These are phyloP conservation scores for Sycophaga agraensis DNA, from an alignment of 1,140 invertebrate genomes.

Conservation along the genomic window DNA sequence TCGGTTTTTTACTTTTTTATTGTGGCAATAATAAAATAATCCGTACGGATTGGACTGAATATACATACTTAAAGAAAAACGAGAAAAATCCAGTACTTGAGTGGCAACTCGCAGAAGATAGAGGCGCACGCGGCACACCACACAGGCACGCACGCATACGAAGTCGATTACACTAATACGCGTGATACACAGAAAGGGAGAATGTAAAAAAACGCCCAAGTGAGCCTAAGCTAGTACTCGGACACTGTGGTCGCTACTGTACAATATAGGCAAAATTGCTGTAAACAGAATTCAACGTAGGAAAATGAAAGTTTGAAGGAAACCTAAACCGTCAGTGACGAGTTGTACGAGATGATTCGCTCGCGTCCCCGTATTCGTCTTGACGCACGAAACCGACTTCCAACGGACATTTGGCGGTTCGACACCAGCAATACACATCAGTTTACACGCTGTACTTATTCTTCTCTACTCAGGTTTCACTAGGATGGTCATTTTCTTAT, in stretches of 20 bases:
- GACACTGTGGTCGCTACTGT: not conserved
- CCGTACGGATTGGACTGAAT: slow-evolving; percentile 19
- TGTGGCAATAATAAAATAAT: not conserved
- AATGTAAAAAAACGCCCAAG: too few species aligned
- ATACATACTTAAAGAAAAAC: not conserved
- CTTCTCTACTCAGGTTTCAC: too few species aligned
- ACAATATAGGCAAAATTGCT: not conserved
- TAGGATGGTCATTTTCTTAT: too few species aligned
- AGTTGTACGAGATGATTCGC: not conserved
- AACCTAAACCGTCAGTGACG: not conserved
- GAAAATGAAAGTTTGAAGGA: slow-evolving; percentile 10
- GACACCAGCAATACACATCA: too few species aligned
- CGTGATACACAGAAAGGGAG: too few species aligned
- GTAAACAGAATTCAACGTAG: slow-evolving; percentile 33
- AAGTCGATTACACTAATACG: too few species aligned
- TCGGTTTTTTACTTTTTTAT: slow-evolving; percentile 18
- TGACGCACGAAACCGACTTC: too few species aligned
- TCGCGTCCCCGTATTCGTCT: too few species aligned
- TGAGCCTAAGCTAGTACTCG: slow-evolving; percentile 10
- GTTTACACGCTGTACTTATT: too few species aligned
- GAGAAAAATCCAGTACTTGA: too few species aligned
- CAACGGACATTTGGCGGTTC: too few species aligned
- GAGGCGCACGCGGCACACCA: not conserved
- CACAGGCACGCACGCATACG: not conserved
- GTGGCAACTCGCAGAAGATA: not conserved